Evolutionary conservation across 2,888 invertebrate genomes (phyloP), one percentile per base, ranked within the genome.

Genomic region (Drosophila anomalata): DNA sequence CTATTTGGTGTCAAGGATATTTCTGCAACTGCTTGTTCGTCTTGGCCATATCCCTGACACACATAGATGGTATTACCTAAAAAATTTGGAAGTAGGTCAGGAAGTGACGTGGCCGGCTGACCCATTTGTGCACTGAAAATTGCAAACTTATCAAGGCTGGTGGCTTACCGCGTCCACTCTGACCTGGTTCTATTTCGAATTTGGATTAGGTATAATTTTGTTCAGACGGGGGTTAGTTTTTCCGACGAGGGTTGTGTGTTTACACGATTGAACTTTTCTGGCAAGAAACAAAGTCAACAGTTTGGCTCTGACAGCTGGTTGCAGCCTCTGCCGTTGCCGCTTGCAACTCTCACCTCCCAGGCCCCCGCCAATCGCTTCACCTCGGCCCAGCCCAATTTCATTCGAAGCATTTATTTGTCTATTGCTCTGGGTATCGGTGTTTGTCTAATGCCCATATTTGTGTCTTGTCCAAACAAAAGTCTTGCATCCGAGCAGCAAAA

Each of bases 221-320:
- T 51, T 42, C 20, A 46, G 33, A 8, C 8, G 8, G 5, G 50
- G 58, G 70, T 29, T 61, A 7, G 44, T 55, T 69, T 24, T 14
- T 12, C 14, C 33, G 8, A 3, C n/a, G 36, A 39, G 33, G 41
- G 17, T 48, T 53, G 26, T 24, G 12, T 68, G 29, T 55, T 68
- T 55, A 47, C 50, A 26, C 44, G 44, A 66, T 54, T 48, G 47
- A 60, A 77, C 67, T 69, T 75, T 51, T 69, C 55, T 55, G 66
- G 58, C 69, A 60, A 47, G 33, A 22, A 66, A 39, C 20, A 52
- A 51, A 46, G 46, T 14, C 62, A 56, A 61, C 59, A 73, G 55
- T 54, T 60, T 46, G 63, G 42, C 52, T 47, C 66, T 63, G 79
- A 77, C 77, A 77, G 76, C 73, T 77, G 78, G 46, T 52, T 52